Base-by-base conservation (phyloP, 2,888 invertebrate species). In the Meiosimyza decipiens region DNA sequence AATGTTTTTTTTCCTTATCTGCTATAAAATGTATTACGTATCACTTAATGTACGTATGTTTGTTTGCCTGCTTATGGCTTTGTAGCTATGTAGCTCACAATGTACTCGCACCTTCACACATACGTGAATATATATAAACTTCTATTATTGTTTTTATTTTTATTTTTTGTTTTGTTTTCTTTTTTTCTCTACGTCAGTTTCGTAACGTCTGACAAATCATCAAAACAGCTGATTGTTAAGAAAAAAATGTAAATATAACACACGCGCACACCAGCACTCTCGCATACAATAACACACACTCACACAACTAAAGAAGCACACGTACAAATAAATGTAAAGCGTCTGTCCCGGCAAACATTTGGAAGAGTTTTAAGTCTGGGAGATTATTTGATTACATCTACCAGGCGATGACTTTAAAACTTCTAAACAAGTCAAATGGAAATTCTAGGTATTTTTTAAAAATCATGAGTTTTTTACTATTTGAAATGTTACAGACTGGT, bases 181-280 rank as follows among this genome's bases (percentile, higher is more conserved):
- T 59, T 72, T 54, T 40, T 16, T 57, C 33, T 71, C 69, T 71
- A 55, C 70, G 69, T 73, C 69, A 65, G 73, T 74, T 75, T 77
- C 74, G 70, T 77, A 78, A 77, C 74, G 71, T 71, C 67, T 60
- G 71, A 71, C 47, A 57, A 65, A 71, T 73, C 66, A 70, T 71
- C 69, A 73, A 74, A 78, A 78, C 78, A 78, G 78, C 78, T 78
- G 78, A 77, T 74, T 77, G 74, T 68, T 50, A 60, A 16, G 49
- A 33, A 51, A 22, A 50, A 49, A 12, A 22, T 16, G 16, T 57
- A 16, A 33, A 50, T 22, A 69, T 4, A 18, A 15, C 40, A 55
- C 1, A 55, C 54, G 66, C 47, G 28, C 40, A 55, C 40, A 62
- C 1, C 47, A 50, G 65, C 28, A 64, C 28, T 15, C 54, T 18